phyloP scores from a whole-genome alignment of 1,140 invertebrate genomes.

The Laupala kohalensis region DNA sequence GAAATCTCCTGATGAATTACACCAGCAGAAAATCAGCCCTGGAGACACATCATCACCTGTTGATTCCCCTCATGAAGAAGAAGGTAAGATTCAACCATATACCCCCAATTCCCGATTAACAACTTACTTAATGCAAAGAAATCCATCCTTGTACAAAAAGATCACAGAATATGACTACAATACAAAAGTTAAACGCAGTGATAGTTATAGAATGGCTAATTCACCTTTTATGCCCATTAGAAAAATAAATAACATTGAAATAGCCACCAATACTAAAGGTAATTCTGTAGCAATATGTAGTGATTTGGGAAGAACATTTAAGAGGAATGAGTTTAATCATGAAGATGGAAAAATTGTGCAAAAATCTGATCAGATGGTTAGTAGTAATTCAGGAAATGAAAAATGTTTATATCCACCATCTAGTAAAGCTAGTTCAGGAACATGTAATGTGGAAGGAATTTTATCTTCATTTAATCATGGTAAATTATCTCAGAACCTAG shows the following conservation, averaged over 20 bases:
- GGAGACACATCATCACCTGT: background rate
- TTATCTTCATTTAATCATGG: background rate
- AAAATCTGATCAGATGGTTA: background rate
- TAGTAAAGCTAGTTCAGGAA: background rate
- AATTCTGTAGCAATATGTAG: background rate
- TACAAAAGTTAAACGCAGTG: slow-evolving; percentile 57
- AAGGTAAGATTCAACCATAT: slow-evolving; percentile 13
- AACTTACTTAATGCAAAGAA: slow-evolving; percentile 8
- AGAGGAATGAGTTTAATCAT: background rate
- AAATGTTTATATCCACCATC: background rate
- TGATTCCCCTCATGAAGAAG: slow-evolving; percentile 2
- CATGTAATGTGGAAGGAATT: background rate
- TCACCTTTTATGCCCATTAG: slow-evolving; percentile 32
- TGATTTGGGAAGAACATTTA: background rate
- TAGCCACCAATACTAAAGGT: slow-evolving; percentile 1
- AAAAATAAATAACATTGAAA: slow-evolving; percentile 11
- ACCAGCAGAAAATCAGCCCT: slow-evolving; percentile 1
- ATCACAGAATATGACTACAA: slow-evolving; percentile 4
- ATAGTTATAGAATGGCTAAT: slow-evolving; percentile 76
- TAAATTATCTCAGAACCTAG: background rate
- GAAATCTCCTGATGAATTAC: slow-evolving; percentile 24
- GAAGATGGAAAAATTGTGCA: background rate
- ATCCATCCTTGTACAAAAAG: slow-evolving; percentile 8
- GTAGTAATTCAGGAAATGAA: background rate
- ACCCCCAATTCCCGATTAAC: slow-evolving; percentile 6